Evolutionary conservation across 2,797 vertebrate genomes (phyloP).

Genomic region (Poecilia velifera): DNA sequence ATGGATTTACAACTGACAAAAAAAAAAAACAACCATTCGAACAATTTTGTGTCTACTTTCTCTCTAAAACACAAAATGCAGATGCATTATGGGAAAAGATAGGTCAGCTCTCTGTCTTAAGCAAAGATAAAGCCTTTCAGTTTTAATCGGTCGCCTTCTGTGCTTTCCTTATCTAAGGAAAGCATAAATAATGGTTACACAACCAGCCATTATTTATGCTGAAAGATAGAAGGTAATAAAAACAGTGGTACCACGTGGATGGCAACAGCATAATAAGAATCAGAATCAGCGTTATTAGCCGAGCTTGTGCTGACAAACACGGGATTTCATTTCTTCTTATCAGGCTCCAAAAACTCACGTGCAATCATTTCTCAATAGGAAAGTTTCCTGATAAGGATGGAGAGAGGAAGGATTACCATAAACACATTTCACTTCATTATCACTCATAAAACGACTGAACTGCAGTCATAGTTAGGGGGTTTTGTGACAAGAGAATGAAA

Average conservation of each 20-base stretch:
- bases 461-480: conserved; percentile 5
- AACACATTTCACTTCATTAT: not conserved
- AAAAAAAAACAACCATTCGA: not conserved
- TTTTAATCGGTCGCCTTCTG: not conserved
- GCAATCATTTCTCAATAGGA: not conserved
- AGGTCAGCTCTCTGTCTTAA: not conserved
- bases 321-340: not conserved
- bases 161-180: not conserved
- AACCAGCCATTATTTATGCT: not conserved
- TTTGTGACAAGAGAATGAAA: not conserved
- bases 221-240: not conserved
- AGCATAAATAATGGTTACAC: not conserved
- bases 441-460: not conserved
- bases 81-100: conserved; percentile 13
- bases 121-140: not conserved
- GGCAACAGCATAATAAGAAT: not conserved
- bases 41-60: not conserved
- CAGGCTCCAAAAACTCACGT: not conserved
- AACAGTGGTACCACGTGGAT: not conserved
- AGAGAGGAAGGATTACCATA: not conserved
- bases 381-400: conserved; percentile 21
- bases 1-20: not conserved
- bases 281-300: not conserved
- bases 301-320: not conserved
- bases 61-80: not conserved